These are phyloP conservation scores for Hexactinellida sp. DNA, from an alignment of 37 sponge, comb jelly and placozoan genomes.

Conservation along the genomic window DNA sequence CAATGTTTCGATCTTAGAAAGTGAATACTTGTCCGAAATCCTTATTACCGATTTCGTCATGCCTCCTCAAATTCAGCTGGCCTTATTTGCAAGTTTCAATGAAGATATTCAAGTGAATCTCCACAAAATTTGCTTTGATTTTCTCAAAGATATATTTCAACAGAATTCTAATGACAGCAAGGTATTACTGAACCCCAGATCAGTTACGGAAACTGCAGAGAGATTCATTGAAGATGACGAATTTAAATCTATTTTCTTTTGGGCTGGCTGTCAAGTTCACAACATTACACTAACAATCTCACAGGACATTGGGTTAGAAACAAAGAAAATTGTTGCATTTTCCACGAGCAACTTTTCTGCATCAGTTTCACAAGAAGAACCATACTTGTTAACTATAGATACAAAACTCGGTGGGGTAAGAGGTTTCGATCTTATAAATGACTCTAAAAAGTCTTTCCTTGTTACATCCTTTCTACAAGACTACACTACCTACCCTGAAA, in stretches of 20 bases:
- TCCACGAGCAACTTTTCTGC: conserved; percentile 1
- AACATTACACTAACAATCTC: neutral
- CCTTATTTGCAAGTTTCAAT: neutral
- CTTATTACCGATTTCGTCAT: neutral
- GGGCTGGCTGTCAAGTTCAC: neutral
- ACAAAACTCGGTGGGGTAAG: neutral
- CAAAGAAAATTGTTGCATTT: conserved; percentile 4
- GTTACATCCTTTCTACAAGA: neutral
- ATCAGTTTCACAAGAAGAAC: neutral
- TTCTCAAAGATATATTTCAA: neutral
- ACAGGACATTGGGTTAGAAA: conserved; percentile 2
- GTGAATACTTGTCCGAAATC: neutral
- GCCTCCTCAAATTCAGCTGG: neutral
- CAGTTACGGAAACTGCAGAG: neutral
- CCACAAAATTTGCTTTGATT: neutral
- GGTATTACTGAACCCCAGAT: neutral
- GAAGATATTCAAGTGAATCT: conserved; percentile 6
- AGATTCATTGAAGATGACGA: neutral
- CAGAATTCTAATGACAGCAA: neutral
- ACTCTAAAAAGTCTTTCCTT: neutral
- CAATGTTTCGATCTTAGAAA: neutral
- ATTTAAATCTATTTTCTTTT: neutral
- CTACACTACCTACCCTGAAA: neutral
- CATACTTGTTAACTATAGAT: neutral
- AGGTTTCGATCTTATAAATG: neutral